Base-by-base conservation (phyloP, 2,113 vertebrate genomes). In the Gambusia holbrooki region DNA sequence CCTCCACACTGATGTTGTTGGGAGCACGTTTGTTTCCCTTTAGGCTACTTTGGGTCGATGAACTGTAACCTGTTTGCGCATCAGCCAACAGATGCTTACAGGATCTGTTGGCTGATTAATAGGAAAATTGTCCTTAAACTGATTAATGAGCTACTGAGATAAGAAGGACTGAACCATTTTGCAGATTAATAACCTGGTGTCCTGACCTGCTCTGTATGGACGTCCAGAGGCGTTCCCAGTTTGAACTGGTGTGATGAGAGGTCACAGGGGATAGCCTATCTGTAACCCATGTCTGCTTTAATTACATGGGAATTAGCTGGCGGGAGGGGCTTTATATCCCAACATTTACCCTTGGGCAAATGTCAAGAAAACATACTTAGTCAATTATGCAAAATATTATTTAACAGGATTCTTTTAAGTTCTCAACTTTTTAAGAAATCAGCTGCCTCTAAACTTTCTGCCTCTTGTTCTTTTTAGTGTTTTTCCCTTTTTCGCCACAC, bases 91-190 rank as follows among this genome's bases (percentile, higher is more conserved):
- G 86, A 94, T 87, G 93, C 85, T 84, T 64, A 62, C 70, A 67
- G 75, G 75, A 71, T 82, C 69, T 62, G 79, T 80, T 88, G 84
- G 68, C 88, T 86, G 83, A 91, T 90, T 89, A 91, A 88, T 91
- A 84, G 72, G 81, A 80, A 91, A 89, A 89, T 76, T 42, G 76
- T 81, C 69, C 78, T 86, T 76, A 78, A 79, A 62, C 85, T 86
- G 86, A 90, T 92, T 91, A 93, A 92, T 92, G 80, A 88, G 78
- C 80, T 40, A 71, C 71, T 64, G 69, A 88, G 87, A 92, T 88
- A 86, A 88, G 83, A 83, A 51, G 87, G 84, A 89, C 83, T 85
- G 86, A 81, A 83, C 40, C 6, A 1, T 11, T 51, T 68, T 69
- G 79, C 74, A 9, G 74, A 82, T 89, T 81, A 80, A 84, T 88